phyloP scores from a whole-genome alignment of 2,888 invertebrate species.

The Petrolisthes manimaculis region DNA sequence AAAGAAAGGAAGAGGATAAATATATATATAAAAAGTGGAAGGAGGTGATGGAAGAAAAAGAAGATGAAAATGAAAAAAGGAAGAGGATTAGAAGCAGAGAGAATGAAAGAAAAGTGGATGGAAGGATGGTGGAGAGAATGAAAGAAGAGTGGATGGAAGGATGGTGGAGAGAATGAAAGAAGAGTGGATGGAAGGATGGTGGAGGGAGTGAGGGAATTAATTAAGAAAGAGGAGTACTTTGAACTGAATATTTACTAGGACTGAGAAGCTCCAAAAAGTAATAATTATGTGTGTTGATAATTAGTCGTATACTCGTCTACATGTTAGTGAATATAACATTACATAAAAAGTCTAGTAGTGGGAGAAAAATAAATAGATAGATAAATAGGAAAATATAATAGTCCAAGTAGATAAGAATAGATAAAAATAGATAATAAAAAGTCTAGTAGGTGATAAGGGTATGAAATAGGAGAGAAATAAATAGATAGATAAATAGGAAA shows the following conservation, averaged over 20 bases:
- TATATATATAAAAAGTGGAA: background rate
- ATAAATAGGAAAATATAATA: background rate
- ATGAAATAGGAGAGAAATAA: background rate
- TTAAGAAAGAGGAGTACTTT: background rate
- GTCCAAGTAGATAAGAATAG: background rate
- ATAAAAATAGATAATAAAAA: too few species aligned
- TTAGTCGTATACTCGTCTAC: too few species aligned
- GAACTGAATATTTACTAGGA: too few species aligned
- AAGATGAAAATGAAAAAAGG: background rate
- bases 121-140: background rate
- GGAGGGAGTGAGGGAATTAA: background rate
- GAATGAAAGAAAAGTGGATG: background rate
- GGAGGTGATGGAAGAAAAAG: background rate
- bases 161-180: background rate
- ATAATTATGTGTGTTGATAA: too few species aligned
- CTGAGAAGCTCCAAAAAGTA: too few species aligned
- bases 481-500: background rate
- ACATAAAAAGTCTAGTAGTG: background rate
- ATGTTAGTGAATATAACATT: too few species aligned
- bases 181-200: background rate
- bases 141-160: background rate
- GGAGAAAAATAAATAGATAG: background rate
- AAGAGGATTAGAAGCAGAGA: constrained; percentile 3
- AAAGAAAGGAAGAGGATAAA: background rate
- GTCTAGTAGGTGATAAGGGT: background rate